A percentile compares a stretch with the other conserved stretches of the same genome.
Conservation (phyloP, 2,113 vertebrate species). For the Ailuropoda melanoleuca region DNA sequence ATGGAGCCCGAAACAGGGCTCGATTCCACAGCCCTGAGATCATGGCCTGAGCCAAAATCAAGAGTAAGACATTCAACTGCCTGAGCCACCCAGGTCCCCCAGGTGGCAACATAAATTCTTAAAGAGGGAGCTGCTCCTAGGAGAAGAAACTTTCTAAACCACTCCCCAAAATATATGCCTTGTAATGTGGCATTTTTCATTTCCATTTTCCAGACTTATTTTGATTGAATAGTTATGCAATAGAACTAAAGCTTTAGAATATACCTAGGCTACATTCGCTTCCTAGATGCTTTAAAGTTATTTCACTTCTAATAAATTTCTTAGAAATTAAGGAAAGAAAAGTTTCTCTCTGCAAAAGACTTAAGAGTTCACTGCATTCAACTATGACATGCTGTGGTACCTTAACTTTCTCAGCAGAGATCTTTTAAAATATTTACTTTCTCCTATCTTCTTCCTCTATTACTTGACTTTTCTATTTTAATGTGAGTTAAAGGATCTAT, state of each 20-base stretch:
- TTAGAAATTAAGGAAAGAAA: not conserved
- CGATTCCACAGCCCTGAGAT: not conserved
- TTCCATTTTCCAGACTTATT: not conserved
- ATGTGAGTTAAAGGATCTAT: not conserved
- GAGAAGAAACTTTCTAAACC: not conserved
- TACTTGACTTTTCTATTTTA: constrained; percentile 5
- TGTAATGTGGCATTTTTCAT: not conserved
- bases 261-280: not conserved
- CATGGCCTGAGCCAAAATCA: not conserved
- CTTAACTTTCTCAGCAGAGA: not conserved
- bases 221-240: not conserved
- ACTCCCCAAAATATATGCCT: not conserved
- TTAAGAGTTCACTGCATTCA: not conserved
- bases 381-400: not conserved
- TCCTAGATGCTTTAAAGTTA: not conserved
- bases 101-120: not conserved
- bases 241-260: not conserved
- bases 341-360: not conserved
- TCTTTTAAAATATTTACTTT: not conserved
- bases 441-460: not conserved
- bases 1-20: not conserved
- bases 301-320: not conserved
- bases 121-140: not conserved
- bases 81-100: not conserved
- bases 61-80: not conserved